Evolutionary conservation across 2,888 invertebrate genomes (phyloP), one percentile per base, ranked within the genome.

Genomic region (Mythimna vitellina): DNA sequence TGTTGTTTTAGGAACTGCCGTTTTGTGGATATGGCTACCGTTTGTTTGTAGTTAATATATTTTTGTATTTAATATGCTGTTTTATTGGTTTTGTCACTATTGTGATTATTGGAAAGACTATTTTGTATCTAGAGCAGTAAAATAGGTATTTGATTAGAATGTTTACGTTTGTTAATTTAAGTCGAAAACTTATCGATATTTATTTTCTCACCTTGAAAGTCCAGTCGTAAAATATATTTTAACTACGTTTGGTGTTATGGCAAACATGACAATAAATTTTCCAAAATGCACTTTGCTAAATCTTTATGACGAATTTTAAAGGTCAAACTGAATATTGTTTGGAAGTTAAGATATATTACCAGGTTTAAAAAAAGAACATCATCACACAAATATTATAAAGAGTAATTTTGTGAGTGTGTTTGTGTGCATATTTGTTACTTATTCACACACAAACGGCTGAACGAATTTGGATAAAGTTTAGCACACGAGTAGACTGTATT

Each of bases 261-360:
- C 25, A 67, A 42, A 80, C 32, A 63, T 25, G 14, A 3, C 58
- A 58, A 73, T 63, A 35, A 58, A 51, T 14, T 0, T 78, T 20
- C 3, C 8, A 25, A 12, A 64, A 12, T 53, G 9, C 14, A 56
- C 14, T 0, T 62, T 25, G 5, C 3, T 20, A 49, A 54, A 60
- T 46, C 29, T 38, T 38, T 49, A 54, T 25, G 10, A 20, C 0
- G 3, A 49, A 58, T 49, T 42, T 35, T 54, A 6, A 20, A 46
- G 9, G 20, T 51, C 5, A 73, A 22, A 49, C n/a, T 22, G 4
- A 62, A 46, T 29, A 22, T 17, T 49, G 3, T 42, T 54, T 32
- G 9, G 1, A 22, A 65, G 2, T 14, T 46, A 17, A 2, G 22
- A 22, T 58, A 46, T 53, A 53, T 67, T 42, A n/a, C 3, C 0